Conservation (phyloP, 2,888 invertebrate species). For the Colletes collaris region DNA sequence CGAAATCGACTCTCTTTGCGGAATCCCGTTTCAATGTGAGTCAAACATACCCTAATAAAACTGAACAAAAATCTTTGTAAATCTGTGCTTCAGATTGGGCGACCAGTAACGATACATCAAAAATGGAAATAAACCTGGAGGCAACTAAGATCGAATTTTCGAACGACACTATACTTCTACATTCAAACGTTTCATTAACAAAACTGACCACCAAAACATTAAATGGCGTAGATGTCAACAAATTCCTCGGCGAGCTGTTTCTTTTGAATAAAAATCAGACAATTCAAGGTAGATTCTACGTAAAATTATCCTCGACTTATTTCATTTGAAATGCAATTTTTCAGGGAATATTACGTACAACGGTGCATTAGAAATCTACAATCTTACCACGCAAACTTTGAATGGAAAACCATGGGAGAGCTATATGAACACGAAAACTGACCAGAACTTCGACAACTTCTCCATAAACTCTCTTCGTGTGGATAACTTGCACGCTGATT, state of each 20-base stretch:
- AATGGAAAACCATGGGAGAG: conserved; percentile 63
- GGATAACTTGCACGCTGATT: conserved; percentile 63
- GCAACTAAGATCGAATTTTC: conserved; percentile 31
- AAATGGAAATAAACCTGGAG: conserved; percentile 38
- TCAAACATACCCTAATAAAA: not conserved
- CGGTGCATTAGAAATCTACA: conserved; percentile 36
- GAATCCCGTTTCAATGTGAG: conserved; percentile 72
- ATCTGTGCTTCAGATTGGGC: conserved; percentile 68
- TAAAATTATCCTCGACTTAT: not conserved
- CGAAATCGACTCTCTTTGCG: conserved; percentile 73
- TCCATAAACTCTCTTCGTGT: conserved; percentile 61
- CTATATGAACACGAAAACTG: conserved; percentile 68
- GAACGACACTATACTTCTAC: conserved; percentile 67
- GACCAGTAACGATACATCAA: conserved; percentile 43
- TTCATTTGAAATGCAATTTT: not conserved
- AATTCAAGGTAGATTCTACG: conserved; percentile 65
- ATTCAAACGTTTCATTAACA: conserved; percentile 59
- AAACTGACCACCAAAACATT: conserved; percentile 59
- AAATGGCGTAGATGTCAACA: conserved; percentile 62
- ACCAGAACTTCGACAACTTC: conserved; percentile 70
- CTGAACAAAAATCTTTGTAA: too few species aligned
- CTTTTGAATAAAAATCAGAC: conserved; percentile 63
- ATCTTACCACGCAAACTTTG: conserved; percentile 59
- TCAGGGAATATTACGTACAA: conserved; percentile 69
- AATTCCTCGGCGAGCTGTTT: conserved; percentile 68